Conservation (phyloP, 2,113 vertebrate genomes). For the Corythaeola cristata region DNA sequence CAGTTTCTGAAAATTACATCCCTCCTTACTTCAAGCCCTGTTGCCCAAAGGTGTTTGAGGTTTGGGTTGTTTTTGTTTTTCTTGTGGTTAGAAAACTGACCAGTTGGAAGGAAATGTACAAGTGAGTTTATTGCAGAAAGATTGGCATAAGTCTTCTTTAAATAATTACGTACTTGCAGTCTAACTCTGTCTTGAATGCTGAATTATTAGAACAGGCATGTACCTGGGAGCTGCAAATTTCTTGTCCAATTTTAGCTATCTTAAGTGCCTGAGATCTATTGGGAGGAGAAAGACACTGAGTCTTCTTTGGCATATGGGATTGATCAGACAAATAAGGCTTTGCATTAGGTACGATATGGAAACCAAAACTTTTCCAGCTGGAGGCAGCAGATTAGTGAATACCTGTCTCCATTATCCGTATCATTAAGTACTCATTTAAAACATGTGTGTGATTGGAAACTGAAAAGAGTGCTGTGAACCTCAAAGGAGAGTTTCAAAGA, state of each 20-base stretch:
- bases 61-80: not conserved
- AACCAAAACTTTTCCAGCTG: not conserved
- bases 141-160: not conserved
- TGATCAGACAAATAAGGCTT: not conserved
- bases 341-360: not conserved
- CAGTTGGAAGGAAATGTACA: not conserved
- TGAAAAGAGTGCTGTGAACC: not conserved
- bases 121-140: not conserved
- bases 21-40: slow-evolving; percentile 4
- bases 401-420: not conserved
- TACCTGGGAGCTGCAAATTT: not conserved
- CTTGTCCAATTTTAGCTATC: not conserved
- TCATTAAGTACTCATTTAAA: not conserved
- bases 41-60: not conserved
- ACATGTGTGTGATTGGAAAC: not conserved
- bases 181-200: not conserved
- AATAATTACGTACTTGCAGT: not conserved
- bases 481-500: not conserved
- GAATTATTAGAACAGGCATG: not conserved
- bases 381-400: not conserved
- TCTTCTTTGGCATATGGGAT: not conserved
- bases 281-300: not conserved
- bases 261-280: not conserved
- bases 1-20: slow-evolving; percentile 15
- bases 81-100: not conserved